Conservation (phyloP, 2,113 vertebrate species). For the Nothoprocta pentlandii region DNA sequence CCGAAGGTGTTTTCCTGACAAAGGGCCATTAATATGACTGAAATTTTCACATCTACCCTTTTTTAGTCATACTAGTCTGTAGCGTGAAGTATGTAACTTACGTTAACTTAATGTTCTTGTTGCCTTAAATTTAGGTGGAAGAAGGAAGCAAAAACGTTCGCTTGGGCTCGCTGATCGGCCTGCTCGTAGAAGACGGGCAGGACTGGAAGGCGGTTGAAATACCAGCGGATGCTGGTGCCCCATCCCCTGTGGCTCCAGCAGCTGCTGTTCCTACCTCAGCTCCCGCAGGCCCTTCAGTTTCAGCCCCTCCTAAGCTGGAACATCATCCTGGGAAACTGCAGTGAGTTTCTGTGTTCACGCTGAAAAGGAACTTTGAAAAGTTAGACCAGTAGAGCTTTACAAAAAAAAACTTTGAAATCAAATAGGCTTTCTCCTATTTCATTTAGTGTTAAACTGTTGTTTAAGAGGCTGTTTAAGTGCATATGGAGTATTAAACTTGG, state of each 20-base stretch:
- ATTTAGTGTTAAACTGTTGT: not conserved
- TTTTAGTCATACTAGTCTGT: not conserved
- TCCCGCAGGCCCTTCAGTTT: constrained; percentile 43
- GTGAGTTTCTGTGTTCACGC: constrained; percentile 61
- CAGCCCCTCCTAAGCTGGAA: constrained; percentile 47
- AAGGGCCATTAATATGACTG: not conserved
- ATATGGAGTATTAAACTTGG: not conserved
- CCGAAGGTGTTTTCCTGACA: not conserved
- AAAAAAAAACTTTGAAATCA: not conserved
- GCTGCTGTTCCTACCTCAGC: constrained; percentile 3
- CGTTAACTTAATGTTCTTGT: not conserved
- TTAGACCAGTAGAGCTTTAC: not conserved
- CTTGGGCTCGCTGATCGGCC: constrained; percentile 90
- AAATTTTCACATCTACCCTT: not conserved
- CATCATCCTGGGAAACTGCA: constrained; percentile 50
- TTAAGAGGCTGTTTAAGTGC: not conserved
- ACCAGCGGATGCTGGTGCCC: constrained; percentile 74
- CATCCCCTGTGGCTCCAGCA: constrained; percentile 44
- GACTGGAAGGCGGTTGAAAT: constrained; percentile 94
- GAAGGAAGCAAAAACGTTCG: constrained; percentile 91
- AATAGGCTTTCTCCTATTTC: not conserved
- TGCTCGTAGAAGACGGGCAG: constrained; percentile 94
- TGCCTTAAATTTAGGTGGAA: constrained; percentile 80
- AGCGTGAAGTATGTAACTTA: not conserved
- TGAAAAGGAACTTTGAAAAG: not conserved